Base-by-base conservation (phyloP, 2,888 invertebrate species). In the Brenthis ino region DNA sequence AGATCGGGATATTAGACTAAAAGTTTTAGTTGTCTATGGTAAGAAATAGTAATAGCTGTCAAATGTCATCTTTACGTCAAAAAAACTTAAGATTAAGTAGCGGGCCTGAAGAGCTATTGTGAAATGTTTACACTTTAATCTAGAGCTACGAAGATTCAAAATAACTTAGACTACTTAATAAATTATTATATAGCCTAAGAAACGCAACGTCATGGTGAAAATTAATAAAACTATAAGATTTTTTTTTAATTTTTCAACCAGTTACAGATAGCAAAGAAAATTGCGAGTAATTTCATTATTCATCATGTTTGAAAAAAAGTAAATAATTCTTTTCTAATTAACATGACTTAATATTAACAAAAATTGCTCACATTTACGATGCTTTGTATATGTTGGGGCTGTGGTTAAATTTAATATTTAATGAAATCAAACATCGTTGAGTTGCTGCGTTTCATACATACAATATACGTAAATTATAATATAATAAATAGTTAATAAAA, bases 141-240 rank as follows among this genome's bases (percentile, higher is more conserved):
- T 76, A 77, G 16, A 74, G 54, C 73, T 77, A 77, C 70, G 71
- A 77, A 79, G 75, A 77, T 80, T 76, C 77, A 74, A 74, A 72
- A 68, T 57, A 74, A 69, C 64, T 71, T 72, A 69, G 67, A 67
- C 73, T 72, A 74, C 43, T 65, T 48, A 71, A 68, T 71, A 68
- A 71, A 71, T 71, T 55, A 71, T 47, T 65, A 16, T 63, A 28
- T 43, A 65, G n/a, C 50, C 43, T 63, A 63, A 53, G 56, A 67
- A 61, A 61, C 67, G 67, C 67, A 58, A 58, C 58, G 16, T 58
- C 14, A 24, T 47, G 24, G 3, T 47, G 37, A 43, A 43, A 43
- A 43, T 37, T 37, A 37, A 37, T 37, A 43, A 8, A 28, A 8
- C 8, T 2, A 43, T 43, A 37, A 33, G 33, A 33, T 37, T 37